These are phyloP conservation scores for Atrichornis clamosus DNA, from an alignment of 2,113 vertebrate species.

Conservation along the genomic window DNA sequence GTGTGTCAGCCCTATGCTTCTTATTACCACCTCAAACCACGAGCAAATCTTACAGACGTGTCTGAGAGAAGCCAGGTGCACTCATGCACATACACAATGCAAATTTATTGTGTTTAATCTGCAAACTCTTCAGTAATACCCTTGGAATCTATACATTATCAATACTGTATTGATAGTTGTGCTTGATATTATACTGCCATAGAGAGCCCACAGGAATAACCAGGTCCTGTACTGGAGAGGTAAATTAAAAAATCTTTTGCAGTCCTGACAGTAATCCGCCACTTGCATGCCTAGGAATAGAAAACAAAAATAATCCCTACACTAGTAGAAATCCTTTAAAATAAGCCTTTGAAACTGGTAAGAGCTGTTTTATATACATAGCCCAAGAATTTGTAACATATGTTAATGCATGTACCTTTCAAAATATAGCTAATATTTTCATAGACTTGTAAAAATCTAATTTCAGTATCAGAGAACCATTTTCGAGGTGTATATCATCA, in stretches of 20 bases:
- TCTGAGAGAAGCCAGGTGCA: not conserved
- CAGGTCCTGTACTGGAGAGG: not conserved
- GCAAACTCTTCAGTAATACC: not conserved
- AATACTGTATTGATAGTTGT: not conserved
- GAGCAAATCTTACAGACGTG: rapidly evolving
- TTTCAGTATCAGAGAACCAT: not conserved
- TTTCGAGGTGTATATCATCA: not conserved
- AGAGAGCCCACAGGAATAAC: not conserved
- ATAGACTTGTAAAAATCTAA: not conserved
- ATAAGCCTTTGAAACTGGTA: not conserved
- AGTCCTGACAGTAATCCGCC: not conserved
- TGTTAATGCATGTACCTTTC: not conserved
- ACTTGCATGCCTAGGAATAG: not conserved
- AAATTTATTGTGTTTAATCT: not conserved
- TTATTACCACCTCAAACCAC: not conserved
- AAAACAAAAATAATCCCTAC: not conserved
- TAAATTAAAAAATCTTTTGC: not conserved
- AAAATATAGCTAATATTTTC: not conserved
- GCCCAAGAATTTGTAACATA: not conserved
- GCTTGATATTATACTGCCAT: not conserved
- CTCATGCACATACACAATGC: not conserved
- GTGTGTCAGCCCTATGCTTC: not conserved
- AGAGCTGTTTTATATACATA: not conserved
- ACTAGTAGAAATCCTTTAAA: not conserved
- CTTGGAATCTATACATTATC: not conserved